Conservation (phyloP, 1,140 invertebrate species). For the Micrasema longulum region DNA sequence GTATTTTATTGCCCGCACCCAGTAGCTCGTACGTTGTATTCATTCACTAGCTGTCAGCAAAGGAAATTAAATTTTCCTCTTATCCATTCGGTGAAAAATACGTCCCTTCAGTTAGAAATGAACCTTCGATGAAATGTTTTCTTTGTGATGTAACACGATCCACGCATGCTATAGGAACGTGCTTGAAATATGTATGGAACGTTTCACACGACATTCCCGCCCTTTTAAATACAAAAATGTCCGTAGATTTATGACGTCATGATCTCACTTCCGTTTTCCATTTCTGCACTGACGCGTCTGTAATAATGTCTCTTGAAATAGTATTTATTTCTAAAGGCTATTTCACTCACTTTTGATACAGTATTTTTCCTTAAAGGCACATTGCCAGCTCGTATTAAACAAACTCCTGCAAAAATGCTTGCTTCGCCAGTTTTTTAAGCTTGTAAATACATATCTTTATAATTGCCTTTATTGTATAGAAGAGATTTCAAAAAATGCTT, state of each 20-base stretch:
- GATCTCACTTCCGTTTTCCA: slow-evolving; percentile 17
- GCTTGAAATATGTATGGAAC: slow-evolving; percentile 20
- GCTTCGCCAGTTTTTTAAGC: neutral
- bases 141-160: neutral
- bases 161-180: slow-evolving; percentile 8
- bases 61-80: slow-evolving; percentile 19
- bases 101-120: slow-evolving; percentile 5
- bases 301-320: slow-evolving; percentile 7
- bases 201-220: slow-evolving; percentile 3
- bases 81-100: slow-evolving; percentile 6
- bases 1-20: no score
- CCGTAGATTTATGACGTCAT: slow-evolving; percentile 16
- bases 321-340: slow-evolving; percentile 8
- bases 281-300: slow-evolving; percentile 17
- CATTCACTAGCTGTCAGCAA: neutral
- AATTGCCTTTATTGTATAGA: no score
- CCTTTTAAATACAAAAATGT: neutral
- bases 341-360: neutral
- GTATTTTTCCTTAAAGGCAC: neutral
- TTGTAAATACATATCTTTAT: no score
- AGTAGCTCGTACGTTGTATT: no score
- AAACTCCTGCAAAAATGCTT: neutral
- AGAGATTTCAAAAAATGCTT: no score
- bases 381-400: neutral
- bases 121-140: slow-evolving; percentile 5